Evolutionary conservation across 1,140 invertebrate species (phyloP).

Genomic region (Lamellibrachia luymesi): DNA sequence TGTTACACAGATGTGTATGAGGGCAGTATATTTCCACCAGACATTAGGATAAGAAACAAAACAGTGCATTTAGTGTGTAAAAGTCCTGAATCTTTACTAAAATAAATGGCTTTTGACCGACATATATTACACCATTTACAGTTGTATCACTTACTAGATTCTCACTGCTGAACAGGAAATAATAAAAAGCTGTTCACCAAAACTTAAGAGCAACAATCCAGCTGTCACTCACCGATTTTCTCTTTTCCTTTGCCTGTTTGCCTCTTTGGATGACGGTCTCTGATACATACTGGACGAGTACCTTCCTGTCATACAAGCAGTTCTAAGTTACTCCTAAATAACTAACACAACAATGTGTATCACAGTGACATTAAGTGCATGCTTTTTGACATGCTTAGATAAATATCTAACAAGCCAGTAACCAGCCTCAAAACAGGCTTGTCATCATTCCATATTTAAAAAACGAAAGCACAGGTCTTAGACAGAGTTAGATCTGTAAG

Average conservation of each 20-base stretch:
- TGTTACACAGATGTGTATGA: no score
- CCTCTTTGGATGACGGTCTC: not conserved
- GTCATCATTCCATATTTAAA: no score
- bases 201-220: not conserved
- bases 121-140: no score
- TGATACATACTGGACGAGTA: not conserved
- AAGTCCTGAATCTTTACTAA: not conserved
- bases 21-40: no score
- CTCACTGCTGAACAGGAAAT: constrained; percentile 7
- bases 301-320: not conserved
- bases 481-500: no score
- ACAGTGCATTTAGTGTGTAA: not conserved
- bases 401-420: no score
- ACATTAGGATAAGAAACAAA: no score
- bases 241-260: not conserved
- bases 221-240: not conserved
- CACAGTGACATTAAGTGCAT: no score
- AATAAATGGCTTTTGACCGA: not conserved
- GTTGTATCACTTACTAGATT: not conserved
- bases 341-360: not conserved
- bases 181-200: no score
- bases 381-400: no score
- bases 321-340: not conserved
- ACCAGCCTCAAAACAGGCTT: no score
- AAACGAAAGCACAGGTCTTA: no score